Evolutionary conservation across 2,113 vertebrate genomes (phyloP).

Genomic region (Grammomys surdaster): DNA sequence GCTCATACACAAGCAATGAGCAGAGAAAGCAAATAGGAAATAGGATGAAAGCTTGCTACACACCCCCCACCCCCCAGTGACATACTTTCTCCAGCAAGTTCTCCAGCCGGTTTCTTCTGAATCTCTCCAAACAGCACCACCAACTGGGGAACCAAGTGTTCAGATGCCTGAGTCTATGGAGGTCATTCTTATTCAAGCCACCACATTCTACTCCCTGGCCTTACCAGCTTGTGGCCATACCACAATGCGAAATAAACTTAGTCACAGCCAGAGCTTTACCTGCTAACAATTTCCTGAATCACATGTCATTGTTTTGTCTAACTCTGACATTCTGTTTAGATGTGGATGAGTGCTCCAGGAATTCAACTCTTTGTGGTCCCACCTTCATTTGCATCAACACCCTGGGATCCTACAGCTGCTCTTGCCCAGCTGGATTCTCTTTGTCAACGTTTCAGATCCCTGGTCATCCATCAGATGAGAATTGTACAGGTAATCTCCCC

Average conservation of each 20-base stretch:
- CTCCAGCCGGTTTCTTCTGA: neutral
- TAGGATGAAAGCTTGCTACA: neutral
- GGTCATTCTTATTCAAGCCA: too few species aligned
- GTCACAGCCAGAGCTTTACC: neutral
- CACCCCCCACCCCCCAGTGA: neutral
- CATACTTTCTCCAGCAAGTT: neutral
- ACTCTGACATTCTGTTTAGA: conserved; percentile 41
- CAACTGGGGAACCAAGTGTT: neutral
- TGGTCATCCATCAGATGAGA: neutral
- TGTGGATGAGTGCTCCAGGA: conserved; percentile 64
- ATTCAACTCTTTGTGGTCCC: conserved; percentile 8
- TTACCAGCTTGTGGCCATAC: neutral
- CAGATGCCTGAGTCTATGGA: neutral
- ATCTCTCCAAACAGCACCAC: neutral
- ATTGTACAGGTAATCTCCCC: conserved; percentile 53
- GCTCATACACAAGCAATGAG: neutral
- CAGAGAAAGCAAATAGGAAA: neutral
- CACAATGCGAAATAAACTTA: neutral
- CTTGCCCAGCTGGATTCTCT: conserved; percentile 52
- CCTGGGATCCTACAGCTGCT: conserved; percentile 42
- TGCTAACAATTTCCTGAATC: neutral
- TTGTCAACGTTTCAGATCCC: neutral
- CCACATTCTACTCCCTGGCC: neutral
- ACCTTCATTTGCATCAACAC: conserved; percentile 36
- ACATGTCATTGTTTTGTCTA: neutral